Base-by-base conservation (phyloP, 1,140 invertebrate species). In the Pseudomyrmex pallidus region DNA sequence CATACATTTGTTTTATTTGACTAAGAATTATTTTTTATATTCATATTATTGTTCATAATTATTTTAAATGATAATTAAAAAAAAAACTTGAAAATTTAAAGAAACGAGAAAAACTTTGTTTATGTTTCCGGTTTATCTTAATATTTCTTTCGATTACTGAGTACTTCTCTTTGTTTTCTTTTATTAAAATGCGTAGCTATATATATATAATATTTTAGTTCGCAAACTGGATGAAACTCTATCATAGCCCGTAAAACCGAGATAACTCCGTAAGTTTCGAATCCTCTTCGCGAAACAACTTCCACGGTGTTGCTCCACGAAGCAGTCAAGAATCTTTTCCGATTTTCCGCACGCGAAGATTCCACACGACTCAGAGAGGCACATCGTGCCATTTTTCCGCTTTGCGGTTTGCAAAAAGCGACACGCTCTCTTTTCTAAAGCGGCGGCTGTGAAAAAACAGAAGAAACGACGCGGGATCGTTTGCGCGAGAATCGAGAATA, bases 401-500 rank as follows among this genome's bases (percentile, higher is more conserved):
- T 67, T 68, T 8, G 35, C 20, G 48, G 13, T 35, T 35, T 13
- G 59, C 9, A 78, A 78, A 68, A 68, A 78, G 63, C 62, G 25
- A 68, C 17, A 5, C 54, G 61, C 15, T 35, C 35, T 78, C 64
- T 56, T 57, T 68, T 68, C 64, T 35, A 35, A 78, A 57, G 22
- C 20, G 64, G 17, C 57, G 48, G 52, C 46, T 70, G 2, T 54
- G 54, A 78, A 78, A 78, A 35, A 35, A 35, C 12, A 66, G 62
- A 76, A 66, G 62, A 76, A 76, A 56, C 64, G 62, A n/a, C 46
- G 22, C 15, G 17, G 20, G 61, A 78, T 78, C 64, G 76, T 78
- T 78, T 57, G 66, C 54, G 35, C 20, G 50, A 76, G 74, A 78
- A 68, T 78, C 76, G 64, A 57, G 76, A 78, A 70, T 80, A 70